Percentiles rank a stretch among this genome's conserved stretches.
Conservation (phyloP, 2,113 vertebrate genomes). For the Trinectes maculatus region DNA sequence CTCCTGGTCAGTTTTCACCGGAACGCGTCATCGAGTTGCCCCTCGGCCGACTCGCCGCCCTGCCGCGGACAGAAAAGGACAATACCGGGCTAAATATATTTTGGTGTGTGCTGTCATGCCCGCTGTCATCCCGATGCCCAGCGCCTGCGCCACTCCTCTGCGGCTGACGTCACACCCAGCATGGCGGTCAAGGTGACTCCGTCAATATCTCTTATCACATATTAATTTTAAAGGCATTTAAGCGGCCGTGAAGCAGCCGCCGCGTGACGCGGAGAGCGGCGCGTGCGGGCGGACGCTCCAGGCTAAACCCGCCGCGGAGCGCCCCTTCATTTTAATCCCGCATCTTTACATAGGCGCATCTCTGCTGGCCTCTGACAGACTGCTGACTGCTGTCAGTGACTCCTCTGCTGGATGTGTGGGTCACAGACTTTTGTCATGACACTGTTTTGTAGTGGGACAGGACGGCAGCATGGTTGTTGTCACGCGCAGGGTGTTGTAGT, state of each 20-base stretch:
- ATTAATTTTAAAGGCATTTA: conserved; percentile 50
- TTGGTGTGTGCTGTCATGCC: conserved; percentile 35
- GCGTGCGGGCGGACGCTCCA: conserved; percentile 15
- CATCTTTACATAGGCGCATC: conserved; percentile 59
- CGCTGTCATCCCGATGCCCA: conserved; percentile 50
- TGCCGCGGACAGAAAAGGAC: conserved; percentile 1
- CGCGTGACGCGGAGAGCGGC: conserved; percentile 26
- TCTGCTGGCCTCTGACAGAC: conserved; percentile 55
- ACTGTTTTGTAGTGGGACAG: not conserved
- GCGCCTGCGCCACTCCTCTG: conserved; percentile 82
- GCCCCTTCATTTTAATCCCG: conserved; percentile 21
- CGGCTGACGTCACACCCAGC: conserved; percentile 87
- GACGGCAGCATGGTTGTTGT: conserved; percentile 17
- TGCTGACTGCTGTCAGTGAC: conserved; percentile 46
- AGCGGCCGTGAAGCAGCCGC: conserved; percentile 12
- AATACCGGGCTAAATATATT: conserved; percentile 44
- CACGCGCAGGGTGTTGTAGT: not conserved
- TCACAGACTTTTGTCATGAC: not conserved
- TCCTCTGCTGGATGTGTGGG: conserved; percentile 47
- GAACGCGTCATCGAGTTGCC: not conserved
- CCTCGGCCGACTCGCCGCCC: not conserved
- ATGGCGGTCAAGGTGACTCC: conserved; percentile 99
- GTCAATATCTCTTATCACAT: conserved; percentile 74
- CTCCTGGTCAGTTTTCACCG: not conserved
- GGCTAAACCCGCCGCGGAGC: conserved; percentile 16